Evolutionary conservation across 2,113 vertebrate species (phyloP).

Genomic region (Channa maculata): DNA sequence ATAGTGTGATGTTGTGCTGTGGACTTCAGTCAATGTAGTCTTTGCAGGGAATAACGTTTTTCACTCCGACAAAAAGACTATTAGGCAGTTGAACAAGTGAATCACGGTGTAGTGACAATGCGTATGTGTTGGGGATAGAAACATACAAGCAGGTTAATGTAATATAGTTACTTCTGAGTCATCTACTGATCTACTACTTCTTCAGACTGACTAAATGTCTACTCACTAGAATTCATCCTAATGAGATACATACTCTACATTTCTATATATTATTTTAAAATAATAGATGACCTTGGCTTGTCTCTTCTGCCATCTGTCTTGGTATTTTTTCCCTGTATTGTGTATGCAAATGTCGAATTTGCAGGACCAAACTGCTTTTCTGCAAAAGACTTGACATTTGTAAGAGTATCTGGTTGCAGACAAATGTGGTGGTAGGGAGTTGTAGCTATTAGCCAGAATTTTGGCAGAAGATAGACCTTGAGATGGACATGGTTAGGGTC

Average conservation of each 20-base stretch:
- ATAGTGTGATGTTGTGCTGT: slow-evolving; percentile 26
- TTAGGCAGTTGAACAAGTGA: slow-evolving; percentile 7
- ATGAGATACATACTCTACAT: slow-evolving; percentile 12
- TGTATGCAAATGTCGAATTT: no score
- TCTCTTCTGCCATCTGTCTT: slow-evolving; percentile 12
- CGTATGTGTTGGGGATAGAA: background rate
- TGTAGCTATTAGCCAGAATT: no score
- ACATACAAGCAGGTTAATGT: no score
- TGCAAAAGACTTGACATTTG: no score
- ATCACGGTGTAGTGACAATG: background rate
- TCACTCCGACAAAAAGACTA: background rate
- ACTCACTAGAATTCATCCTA: slow-evolving; percentile 4
- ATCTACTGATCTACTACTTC: no score
- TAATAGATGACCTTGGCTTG: slow-evolving; percentile 14
- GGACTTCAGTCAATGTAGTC: slow-evolving; percentile 1
- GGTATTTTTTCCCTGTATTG: slow-evolving; percentile 2
- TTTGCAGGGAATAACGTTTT: slow-evolving; percentile 29
- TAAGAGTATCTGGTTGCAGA: no score
- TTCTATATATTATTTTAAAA: background rate
- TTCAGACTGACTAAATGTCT: background rate
- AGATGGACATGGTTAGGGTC: no score
- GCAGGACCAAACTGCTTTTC: slow-evolving; percentile 18
- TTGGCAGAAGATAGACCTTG: no score
- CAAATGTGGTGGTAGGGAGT: no score
- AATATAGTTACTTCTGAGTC: no score